phyloP scores from a whole-genome alignment of 1,140 invertebrate species.

The Pygmarrhopalites habei region DNA sequence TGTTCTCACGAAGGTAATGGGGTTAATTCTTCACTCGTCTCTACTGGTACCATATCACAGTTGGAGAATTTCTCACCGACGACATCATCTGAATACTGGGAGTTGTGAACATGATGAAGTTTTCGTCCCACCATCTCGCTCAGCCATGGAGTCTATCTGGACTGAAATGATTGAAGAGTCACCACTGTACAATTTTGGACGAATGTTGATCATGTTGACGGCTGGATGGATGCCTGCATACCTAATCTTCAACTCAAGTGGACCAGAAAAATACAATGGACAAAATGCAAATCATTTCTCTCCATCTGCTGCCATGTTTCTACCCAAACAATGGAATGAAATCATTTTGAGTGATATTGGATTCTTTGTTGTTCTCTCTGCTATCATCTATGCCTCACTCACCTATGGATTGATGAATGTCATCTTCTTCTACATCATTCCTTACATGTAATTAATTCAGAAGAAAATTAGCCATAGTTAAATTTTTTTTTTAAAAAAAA shows the following conservation, averaged over 20 bases:
- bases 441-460: too few species aligned
- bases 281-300: slow-evolving; percentile 1
- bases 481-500: too few species aligned
- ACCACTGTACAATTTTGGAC: slow-evolving; percentile 3
- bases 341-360: slow-evolving; percentile 8
- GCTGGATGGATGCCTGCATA: slow-evolving; percentile 15
- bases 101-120: slow-evolving; percentile 15
- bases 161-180: slow-evolving; percentile 13
- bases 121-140: slow-evolving; percentile 3
- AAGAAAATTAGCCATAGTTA: too few species aligned
- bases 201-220: slow-evolving; percentile 6
- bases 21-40: slow-evolving; percentile 5
- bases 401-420: background rate
- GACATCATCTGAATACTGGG: slow-evolving; percentile 10
- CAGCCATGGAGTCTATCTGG: background rate
- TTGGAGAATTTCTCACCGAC: slow-evolving; percentile 3
- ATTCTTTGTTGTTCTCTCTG: background rate
- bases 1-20: background rate
- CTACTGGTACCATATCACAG: slow-evolving; percentile 13
- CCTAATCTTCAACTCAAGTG: slow-evolving; percentile 6
- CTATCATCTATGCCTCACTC: background rate
- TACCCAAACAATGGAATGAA: slow-evolving; percentile 1
- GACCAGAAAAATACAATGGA: slow-evolving; percentile 8
- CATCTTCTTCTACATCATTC: slow-evolving; percentile 1
- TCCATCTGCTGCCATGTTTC: slow-evolving; percentile 8